Evolutionary conservation across 2,888 invertebrate species (phyloP), one percentile per base, ranked within the genome.

Genomic region (Margaritifera margaritifera): DNA sequence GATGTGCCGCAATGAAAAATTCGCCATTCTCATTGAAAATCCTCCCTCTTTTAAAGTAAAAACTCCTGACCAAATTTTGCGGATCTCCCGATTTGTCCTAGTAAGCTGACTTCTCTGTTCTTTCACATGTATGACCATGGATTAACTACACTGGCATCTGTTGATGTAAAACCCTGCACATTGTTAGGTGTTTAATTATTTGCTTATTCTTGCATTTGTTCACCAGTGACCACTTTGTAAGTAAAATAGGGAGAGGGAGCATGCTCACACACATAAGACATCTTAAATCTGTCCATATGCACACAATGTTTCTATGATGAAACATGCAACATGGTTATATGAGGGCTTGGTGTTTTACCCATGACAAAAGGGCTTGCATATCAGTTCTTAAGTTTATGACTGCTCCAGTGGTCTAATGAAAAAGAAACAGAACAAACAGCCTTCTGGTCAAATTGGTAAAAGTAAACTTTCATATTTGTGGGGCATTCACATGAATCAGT

Each of bases 281-380:
- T 54, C 60, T 72, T 72, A 2, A 69, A 58, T n/a, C 72, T 54
- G 50, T 72, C 60, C 8, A 66, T 59, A 54, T 72, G 72, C 19
- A 72, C 60, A n/a, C 65, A 27, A n/a, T 27, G 19, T 53, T 55
- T 72, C 19, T 64, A 53, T 2, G 52, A 55, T n/a, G 66, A 61
- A 24, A 64, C 60, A 18, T 22, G 20, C 18, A 69, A 22, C 5
- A 25, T 51, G 19, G 63, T 55, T 51, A 63, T 60, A 60, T 72
- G 72, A 2, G 66, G 42, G 42, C 66, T 66, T 2, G 50, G 54
- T 15, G 66, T 27, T 4, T 56, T 11, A 25, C 64, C 25, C 22
- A 72, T 52, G 11, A 66, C 50, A 61, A 24, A 66, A 27, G 72
- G 66, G 19, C 72, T 66, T 19, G 54, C 50, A 27, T 50, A 69